Evolutionary conservation across 2,113 vertebrate species (phyloP).

Genomic region (Microcebus ravelobensis): DNA sequence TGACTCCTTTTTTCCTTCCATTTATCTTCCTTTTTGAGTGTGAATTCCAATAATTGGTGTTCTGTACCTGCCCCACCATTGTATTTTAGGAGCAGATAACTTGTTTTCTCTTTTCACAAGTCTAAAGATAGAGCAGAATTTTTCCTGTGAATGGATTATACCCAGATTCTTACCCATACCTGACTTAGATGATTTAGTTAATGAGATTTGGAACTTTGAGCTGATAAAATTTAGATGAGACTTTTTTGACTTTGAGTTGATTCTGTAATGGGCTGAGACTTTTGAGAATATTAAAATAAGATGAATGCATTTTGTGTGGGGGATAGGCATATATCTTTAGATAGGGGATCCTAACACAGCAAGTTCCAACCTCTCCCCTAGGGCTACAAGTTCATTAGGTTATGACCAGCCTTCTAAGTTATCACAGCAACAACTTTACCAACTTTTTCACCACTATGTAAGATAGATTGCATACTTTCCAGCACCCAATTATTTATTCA

Average conservation of each 20-base stretch:
- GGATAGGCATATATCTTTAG: not conserved
- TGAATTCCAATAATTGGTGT: not conserved
- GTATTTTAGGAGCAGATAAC: not conserved
- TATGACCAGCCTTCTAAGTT: not conserved
- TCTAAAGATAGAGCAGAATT: not conserved
- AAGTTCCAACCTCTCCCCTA: not conserved
- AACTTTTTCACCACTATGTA: not conserved
- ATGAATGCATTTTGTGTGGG: not conserved
- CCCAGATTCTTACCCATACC: not conserved
- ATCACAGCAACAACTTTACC: not conserved
- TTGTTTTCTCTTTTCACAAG: not conserved
- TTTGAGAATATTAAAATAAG: not conserved
- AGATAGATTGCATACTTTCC: not conserved
- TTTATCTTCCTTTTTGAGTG: not conserved
- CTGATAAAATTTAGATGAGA: not conserved
- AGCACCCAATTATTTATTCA: not conserved
- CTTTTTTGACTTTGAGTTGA: not conserved
- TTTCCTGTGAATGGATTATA: not conserved
- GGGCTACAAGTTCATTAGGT: not conserved
- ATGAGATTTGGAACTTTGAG: not conserved
- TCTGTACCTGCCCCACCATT: not conserved
- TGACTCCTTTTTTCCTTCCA: not conserved
- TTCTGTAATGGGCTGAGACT: not conserved
- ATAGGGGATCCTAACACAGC: not conserved
- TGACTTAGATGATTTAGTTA: not conserved